Evolutionary conservation across 2,888 invertebrate genomes (phyloP).

Genomic region (Tortricodes alternella): DNA sequence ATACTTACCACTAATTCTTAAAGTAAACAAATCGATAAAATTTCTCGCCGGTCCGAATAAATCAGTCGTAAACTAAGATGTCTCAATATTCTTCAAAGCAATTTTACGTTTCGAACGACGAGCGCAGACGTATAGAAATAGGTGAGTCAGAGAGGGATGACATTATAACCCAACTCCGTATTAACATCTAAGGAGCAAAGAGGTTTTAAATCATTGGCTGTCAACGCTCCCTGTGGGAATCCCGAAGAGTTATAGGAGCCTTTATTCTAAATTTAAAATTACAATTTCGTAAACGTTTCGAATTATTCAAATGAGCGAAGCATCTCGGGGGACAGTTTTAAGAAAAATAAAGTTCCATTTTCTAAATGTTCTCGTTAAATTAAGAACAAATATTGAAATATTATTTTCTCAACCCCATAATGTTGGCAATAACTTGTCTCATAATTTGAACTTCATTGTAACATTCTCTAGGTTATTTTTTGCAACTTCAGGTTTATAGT

Average conservation of each 20-base stretch:
- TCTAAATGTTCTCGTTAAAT: neutral
- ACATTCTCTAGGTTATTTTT: too few species aligned
- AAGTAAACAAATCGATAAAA: slow-evolving; percentile 80
- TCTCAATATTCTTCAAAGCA: slow-evolving; percentile 71
- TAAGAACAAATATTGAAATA: too few species aligned
- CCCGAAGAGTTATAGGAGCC: slow-evolving; percentile 77
- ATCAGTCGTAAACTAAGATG: slow-evolving; percentile 71
- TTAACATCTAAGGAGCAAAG: slow-evolving; percentile 73
- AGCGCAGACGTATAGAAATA: slow-evolving; percentile 42
- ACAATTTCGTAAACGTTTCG: slow-evolving; percentile 75
- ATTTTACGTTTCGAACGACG: slow-evolving; percentile 55
- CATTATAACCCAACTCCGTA: slow-evolving; percentile 55
- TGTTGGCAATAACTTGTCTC: too few species aligned
- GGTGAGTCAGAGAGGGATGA: slow-evolving; percentile 54
- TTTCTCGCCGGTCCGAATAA: slow-evolving; percentile 65
- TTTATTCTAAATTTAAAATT: slow-evolving; percentile 83
- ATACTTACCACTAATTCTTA: slow-evolving; percentile 72
- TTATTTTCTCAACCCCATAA: too few species aligned
- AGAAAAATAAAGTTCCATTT: slow-evolving; percentile 3
- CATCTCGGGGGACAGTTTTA: slow-evolving; percentile 58
- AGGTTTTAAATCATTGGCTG: slow-evolving; percentile 78
- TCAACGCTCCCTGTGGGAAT: slow-evolving; percentile 81
- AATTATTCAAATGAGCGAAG: slow-evolving; percentile 67
- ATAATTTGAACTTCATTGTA: too few species aligned
- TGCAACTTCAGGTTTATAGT: too few species aligned